Evolutionary conservation across 2,888 invertebrate genomes (phyloP), one percentile per base, ranked within the genome.

Genomic region (Phalera bucephala): DNA sequence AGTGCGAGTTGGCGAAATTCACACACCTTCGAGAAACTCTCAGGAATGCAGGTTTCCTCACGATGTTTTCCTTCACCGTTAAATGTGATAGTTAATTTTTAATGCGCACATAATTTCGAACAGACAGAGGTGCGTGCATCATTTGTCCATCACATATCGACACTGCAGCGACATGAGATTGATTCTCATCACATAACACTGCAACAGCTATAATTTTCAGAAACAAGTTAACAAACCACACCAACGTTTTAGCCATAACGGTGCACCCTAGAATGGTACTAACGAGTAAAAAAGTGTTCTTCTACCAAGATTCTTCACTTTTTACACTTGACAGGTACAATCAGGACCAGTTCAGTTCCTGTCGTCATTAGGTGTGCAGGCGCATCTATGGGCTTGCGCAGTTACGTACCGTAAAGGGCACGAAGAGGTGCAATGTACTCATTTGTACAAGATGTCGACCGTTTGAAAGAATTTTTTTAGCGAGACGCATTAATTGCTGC

Each of bases 261-360:
- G 52, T 49, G 25, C 8, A 13, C 2, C 26, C 26, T 13, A 8
- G 26, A 26, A 26, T 26, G 26, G 26, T 13, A 26, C 26, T 26
- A 49, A 44, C 36, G 17, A 52, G 32, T 56, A 56, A 58, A 58
- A 48, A 47, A 47, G 33, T 43, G 36, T 57, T 54, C 44, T 48
- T 47, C 45, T 33, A 33, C 7, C 37, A 32, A 45, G 43, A 43
- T 44, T 40, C 46, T 10, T 22, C 21, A 26, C 30, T 60, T 63
- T 69, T 65, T 49, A 31, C 42, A 39, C 39, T 45, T 36, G 48
- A 51, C 43, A 38, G 42, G 44, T 45, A 49, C 62, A 60, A 52
- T 56, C 56, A 40, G 31, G 59, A 66, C 72, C 67, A 67, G 76
- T 72, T 59, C 52, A 61, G 70, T 73, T 74, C 71, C 71, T 77